Evolutionary conservation across 2,797 vertebrate species (phyloP).

Genomic region (Phalanger gymnotis): DNA sequence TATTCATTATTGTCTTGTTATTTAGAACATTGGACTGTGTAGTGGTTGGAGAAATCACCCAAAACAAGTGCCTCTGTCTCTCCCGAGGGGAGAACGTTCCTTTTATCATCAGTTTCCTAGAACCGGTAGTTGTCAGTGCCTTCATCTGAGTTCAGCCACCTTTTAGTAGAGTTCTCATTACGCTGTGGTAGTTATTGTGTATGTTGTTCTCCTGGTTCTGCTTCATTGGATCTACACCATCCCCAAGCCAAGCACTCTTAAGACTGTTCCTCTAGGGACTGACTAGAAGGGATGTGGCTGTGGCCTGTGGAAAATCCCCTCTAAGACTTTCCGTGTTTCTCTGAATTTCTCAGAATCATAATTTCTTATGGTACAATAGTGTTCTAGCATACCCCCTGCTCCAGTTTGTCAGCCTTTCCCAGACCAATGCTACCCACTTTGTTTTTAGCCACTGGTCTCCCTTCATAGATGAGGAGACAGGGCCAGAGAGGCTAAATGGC

Average conservation of each 20-base stretch:
- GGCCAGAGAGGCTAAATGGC: neutral
- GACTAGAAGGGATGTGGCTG: neutral
- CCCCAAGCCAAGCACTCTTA: constrained; percentile 19
- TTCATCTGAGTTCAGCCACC: neutral
- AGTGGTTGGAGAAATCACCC: neutral
- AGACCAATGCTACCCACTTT: neutral
- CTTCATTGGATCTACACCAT: neutral
- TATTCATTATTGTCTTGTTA: neutral
- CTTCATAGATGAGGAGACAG: neutral
- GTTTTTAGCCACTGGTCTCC: neutral
- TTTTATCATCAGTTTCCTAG: neutral
- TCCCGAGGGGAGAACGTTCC: neutral
- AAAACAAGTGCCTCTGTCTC: neutral
- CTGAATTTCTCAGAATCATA: neutral
- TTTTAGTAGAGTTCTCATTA: neutral
- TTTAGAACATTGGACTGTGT: neutral
- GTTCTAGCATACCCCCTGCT: neutral
- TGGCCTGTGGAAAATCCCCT: neutral
- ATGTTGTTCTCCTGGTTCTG: neutral
- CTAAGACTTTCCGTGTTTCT: neutral
- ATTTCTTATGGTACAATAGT: neutral
- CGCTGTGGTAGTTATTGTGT: neutral
- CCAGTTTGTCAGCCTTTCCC: neutral
- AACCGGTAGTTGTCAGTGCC: neutral
- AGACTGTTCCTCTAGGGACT: neutral